Evolutionary conservation across 2,797 vertebrate genomes (phyloP).

Genomic region (Bradypus variegatus): DNA sequence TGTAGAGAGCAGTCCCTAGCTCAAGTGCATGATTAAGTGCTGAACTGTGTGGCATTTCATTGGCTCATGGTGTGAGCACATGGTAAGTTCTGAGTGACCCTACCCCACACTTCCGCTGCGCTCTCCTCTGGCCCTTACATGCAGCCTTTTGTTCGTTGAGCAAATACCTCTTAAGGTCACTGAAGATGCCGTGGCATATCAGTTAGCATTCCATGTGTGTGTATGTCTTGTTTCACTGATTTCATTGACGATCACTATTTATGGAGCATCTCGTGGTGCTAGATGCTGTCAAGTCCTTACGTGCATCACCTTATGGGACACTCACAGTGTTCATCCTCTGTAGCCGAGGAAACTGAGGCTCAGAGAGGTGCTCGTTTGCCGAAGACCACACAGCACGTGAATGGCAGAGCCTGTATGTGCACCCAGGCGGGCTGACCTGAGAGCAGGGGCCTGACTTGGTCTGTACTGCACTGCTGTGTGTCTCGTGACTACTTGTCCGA

Average conservation of each 20-base stretch:
- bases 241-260: background rate
- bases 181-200: background rate
- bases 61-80: background rate
- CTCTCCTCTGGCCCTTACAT: background rate
- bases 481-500: background rate
- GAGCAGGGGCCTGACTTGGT: background rate
- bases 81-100: background rate
- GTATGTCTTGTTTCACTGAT: background rate
- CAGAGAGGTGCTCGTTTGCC: background rate
- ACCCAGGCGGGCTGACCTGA: background rate
- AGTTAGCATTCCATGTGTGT: background rate
- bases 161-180: background rate
- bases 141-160: background rate
- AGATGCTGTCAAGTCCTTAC: background rate
- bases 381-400: background rate
- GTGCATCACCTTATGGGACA: background rate
- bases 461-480: background rate
- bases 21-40: background rate
- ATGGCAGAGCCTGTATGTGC: background rate
- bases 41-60: background rate
- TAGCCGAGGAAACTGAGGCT: background rate
- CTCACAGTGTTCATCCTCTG: background rate
- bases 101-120: fast-evolving
- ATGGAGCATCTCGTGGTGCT: background rate
- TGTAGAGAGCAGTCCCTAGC: background rate